A percentile compares a stretch with the other conserved stretches of the same genome.
phyloP scores from a whole-genome alignment of 2,888 invertebrate species.

The Protonemura montana region DNA sequence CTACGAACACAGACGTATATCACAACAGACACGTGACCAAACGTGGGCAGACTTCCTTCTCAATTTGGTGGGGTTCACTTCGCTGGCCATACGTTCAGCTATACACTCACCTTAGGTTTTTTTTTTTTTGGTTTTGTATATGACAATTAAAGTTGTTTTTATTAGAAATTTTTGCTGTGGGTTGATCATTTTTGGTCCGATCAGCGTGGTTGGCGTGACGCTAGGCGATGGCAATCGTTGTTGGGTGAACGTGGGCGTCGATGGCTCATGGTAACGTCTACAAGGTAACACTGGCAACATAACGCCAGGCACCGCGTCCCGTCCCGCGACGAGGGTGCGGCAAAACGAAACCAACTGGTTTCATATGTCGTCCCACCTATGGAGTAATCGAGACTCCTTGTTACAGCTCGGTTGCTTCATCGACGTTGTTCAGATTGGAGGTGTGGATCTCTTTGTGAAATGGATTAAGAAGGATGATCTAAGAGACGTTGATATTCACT shows the following conservation, averaged over 20 bases:
- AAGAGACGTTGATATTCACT: too few relatives aligned
- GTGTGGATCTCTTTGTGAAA: neutral
- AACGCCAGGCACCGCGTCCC: neutral
- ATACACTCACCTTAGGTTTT: neutral
- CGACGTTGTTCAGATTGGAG: neutral
- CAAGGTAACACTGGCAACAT: neutral
- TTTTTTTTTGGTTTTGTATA: neutral
- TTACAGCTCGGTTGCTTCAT: neutral
- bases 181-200: constrained; percentile 40
- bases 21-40: neutral
- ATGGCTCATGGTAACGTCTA: constrained; percentile 22
- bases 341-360: constrained; percentile 31
- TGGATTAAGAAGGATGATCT: neutral
- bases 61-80: constrained; percentile 23
- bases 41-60: constrained; percentile 29
- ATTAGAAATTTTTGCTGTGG: constrained; percentile 17
- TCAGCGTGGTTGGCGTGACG: constrained; percentile 23
- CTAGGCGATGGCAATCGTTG: neutral
- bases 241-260: constrained; percentile 3
- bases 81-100: neutral
- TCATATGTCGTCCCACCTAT: constrained; percentile 32
- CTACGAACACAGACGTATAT: neutral
- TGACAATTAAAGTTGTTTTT: constrained; percentile 40
- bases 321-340: constrained; percentile 29
- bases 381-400: constrained; percentile 28